These are phyloP conservation scores for Aleiodes sp. DNA, from an alignment of 1,140 invertebrate genomes.

Conservation along the genomic window DNA sequence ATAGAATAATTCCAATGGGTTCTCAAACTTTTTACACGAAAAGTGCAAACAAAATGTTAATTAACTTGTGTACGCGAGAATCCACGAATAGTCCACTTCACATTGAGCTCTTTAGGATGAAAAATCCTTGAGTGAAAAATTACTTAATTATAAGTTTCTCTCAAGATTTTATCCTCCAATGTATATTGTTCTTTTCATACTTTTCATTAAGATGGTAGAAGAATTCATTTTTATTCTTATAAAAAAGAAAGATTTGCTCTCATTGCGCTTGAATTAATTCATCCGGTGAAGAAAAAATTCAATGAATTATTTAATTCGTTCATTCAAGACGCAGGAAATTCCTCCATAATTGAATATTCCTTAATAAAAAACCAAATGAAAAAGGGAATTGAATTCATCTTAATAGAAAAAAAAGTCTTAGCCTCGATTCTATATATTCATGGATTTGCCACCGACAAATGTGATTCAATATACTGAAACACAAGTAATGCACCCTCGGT, in stretches of 20 bases:
- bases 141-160: slow-evolving; percentile 51
- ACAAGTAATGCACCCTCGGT: background rate
- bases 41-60: slow-evolving; percentile 52
- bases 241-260: background rate
- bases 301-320: too few relatives aligned
- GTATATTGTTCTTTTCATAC: background rate
- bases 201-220: background rate
- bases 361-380: too few relatives aligned
- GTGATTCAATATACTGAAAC: background rate
- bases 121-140: slow-evolving; percentile 43
- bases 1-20: slow-evolving; percentile 34
- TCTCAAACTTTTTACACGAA: slow-evolving; percentile 27
- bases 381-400: too few relatives aligned
- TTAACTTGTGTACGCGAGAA: slow-evolving; percentile 37
- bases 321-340: too few relatives aligned
- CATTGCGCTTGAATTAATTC: too few relatives aligned
- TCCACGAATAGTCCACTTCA: background rate
- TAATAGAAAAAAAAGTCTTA: too few relatives aligned
- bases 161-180: slow-evolving; percentile 32
- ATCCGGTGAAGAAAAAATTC: too few relatives aligned
- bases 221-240: background rate
- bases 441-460: background rate
- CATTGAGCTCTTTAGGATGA: background rate
- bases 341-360: too few relatives aligned
- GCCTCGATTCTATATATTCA: too few relatives aligned